Conservation (phyloP, 2,113 vertebrate species). For the Bambusicola thoracicus region DNA sequence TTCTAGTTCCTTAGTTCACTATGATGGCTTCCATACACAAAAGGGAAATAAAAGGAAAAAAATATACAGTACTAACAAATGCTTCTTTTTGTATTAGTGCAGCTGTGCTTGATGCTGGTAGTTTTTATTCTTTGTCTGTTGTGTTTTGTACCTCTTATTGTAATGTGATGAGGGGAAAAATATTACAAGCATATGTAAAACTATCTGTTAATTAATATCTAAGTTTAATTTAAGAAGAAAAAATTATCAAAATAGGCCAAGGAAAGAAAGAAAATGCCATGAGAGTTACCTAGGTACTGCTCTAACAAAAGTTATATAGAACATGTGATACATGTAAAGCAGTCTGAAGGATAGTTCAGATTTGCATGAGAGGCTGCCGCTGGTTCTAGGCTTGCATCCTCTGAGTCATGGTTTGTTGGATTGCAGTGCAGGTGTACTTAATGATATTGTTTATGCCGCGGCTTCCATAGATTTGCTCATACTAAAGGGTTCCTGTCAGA, state of each 20-base stretch:
- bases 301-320: neutral
- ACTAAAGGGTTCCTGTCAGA: neutral
- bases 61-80: neutral
- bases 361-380: neutral
- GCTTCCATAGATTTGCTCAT: neutral
- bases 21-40: neutral
- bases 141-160: neutral
- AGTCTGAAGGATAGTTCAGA: neutral
- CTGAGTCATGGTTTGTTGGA: neutral
- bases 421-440: neutral
- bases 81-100: neutral
- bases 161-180: neutral
- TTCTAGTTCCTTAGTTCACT: neutral
- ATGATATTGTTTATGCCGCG: neutral
- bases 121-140: neutral
- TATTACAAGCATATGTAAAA: neutral
- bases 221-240: neutral
- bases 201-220: constrained; percentile 7
- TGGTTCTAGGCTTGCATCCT: neutral
- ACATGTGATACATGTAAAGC: neutral
- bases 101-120: neutral
- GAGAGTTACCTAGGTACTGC: neutral
- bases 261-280: neutral
- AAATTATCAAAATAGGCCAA: neutral
- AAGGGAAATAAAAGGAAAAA: neutral